Base-by-base conservation (phyloP, 2,888 invertebrate genomes). In the Hypomecis punctinalis region DNA sequence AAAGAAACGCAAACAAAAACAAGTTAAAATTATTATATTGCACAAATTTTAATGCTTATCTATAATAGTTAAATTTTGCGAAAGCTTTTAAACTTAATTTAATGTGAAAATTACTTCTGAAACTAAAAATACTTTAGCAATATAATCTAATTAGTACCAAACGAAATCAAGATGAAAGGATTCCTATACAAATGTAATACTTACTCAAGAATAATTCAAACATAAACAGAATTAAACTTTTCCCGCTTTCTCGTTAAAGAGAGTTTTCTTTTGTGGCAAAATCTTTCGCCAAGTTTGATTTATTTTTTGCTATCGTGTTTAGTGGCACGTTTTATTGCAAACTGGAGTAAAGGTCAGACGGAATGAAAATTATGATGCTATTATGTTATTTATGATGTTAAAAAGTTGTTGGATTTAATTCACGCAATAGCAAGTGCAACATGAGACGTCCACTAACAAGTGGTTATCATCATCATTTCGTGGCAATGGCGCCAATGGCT, bases 201-300 rank as follows among this genome's bases (percentile, higher is more conserved):
- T 61, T 68, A 60, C 64, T 61, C 52, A 10, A 52, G 66, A 69
- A 69, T 70, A 69, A 69, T 67, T 62, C 69, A 52, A 63, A 65
- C 54, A 63, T 68, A 71, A 74, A 72, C 69, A 67, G 63, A 67
- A 71, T 70, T 67, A 63, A 71, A 74, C 73, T 72, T 73, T 68
- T 61, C 63, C 68, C 58, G 60, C 51, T 62, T 57, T 69, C 66
- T 56, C 65, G 64, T 70, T 67, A 70, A 69, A 69, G 70, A 58
- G 63, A 70, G 68, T 68, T 66, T 67, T 67, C 68, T 69, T 70
- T 72, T 67, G 66, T 59, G 61, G 55, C 73, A 77, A 79, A 76
- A 76, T 76, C 79, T 74, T 66, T 57, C 37, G 10, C 67, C 47
- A 78, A 81, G 76, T 82, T 82, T 76, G 79, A 82, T 84, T 80